Evolutionary conservation across 2,797 vertebrate species (phyloP), one percentile per base, ranked within the genome.

Genomic region (Decapterus maruadsi): DNA sequence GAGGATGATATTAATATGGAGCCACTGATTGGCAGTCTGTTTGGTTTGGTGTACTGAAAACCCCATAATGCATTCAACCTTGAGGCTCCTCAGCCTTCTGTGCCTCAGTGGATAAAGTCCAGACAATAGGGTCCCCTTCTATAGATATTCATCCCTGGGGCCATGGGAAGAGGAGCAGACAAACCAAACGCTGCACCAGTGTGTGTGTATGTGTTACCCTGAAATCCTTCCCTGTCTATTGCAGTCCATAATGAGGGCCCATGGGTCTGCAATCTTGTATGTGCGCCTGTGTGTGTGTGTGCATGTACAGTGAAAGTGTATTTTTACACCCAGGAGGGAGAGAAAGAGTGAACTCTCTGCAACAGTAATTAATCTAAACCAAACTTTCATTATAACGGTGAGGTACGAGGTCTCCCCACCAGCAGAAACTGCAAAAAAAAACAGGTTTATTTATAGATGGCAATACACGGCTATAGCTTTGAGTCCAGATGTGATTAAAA

Each of bases 81-180:
- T 64, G 78, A 83, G 89, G 91, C 88, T 78, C 58, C 62, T 62
- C 53, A 45, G 69, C 83, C 71, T 66, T 64, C 84, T 86, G 86
- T 68, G 66, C 57, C 68, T 72, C 77, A n/a, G 45, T 81, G 79
- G 71, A 80, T 87, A 16, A 65, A 71, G 84, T 89, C 79, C 77
- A 88, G 67, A 92, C 89, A 93, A 89, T 72, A 73, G 76, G 63
- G 31, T 29, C 60, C 66, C 66, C 26, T 0, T 71, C 72, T 71
- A 65, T 77, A 88, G 85, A 90, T 82, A 91, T 89, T 90, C 88
- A 90, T 71, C 82, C 90, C 88, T 48, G 77, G 48, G 87, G 92
- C 84, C 26, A 57, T 40, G 14, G 76, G 74, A 76, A 72, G 59
- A 85, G 78, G 68, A 70, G 59, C 50, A 77, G 61, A 68, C 31